These are phyloP conservation scores for Etheostoma nigrum DNA, from an alignment of 2,797 vertebrate genomes.

Conservation along the genomic window DNA sequence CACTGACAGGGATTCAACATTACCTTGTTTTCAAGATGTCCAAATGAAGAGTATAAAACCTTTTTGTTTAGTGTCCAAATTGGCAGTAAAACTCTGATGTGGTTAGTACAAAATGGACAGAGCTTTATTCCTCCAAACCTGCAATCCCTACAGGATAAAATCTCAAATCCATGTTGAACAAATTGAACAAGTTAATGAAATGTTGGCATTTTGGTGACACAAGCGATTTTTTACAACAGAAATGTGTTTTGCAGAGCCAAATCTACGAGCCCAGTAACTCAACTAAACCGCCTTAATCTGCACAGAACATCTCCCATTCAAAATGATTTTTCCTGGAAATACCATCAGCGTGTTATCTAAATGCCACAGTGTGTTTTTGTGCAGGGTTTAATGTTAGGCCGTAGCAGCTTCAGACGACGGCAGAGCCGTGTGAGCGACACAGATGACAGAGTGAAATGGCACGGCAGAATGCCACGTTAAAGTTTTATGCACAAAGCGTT, in stretches of 20 bases:
- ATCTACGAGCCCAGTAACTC: background rate
- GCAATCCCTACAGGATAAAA: background rate
- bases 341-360: constrained; percentile 46
- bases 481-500: too few species aligned
- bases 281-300: constrained; percentile 30
- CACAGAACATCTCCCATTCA: constrained; percentile 42
- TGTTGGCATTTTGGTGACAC: constrained; percentile 32
- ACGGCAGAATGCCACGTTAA: constrained; percentile 27
- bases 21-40: too few species aligned
- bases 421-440: constrained; percentile 23
- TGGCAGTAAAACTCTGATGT: too few species aligned
- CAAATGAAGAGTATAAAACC: too few species aligned
- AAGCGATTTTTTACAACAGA: constrained; percentile 10
- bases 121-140: constrained; percentile 1
- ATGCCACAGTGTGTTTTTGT: constrained; percentile 36
- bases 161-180: background rate
- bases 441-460: constrained; percentile 33
- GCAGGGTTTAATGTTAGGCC: constrained; percentile 21
- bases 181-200: constrained; percentile 10
- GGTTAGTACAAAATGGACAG: too few species aligned
- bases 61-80: too few species aligned
- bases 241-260: constrained; percentile 26
- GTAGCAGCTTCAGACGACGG: constrained; percentile 23
- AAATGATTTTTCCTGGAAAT: constrained; percentile 35
- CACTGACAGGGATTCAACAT: too few species aligned